Base-by-base conservation (phyloP, 2,797 vertebrate species). In the Lophotriccus pileatus region DNA sequence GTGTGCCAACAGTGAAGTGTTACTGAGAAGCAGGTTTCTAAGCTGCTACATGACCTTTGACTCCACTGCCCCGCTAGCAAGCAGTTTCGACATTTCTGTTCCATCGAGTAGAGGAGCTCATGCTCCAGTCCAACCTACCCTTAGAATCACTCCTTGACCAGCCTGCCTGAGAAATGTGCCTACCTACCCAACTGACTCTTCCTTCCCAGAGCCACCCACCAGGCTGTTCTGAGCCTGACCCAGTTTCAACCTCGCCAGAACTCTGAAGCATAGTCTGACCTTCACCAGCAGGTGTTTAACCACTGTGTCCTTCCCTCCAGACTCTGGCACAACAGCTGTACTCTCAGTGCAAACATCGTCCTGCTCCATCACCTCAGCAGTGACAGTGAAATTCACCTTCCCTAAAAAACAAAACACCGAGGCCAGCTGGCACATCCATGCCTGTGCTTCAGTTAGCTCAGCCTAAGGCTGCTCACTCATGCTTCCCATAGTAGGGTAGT, bases 261-360 rank as follows among this genome's bases (percentile, higher is more conserved):
- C 46, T 46, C 30, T 39, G 66, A 78, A 68, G 53, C 12, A 25
- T 36, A 77, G 34, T 85, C 97, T 96, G 87, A 98, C 96, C 95
- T 97, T 97, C 87, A 97, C 97, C 60, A 97, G 82, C 28, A 98
- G 85, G 36, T 95, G 55, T 87, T 96, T 97, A 79, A 96, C 88
- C 69, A 97, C 83, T 3, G 76, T 95, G 80, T 97, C 97, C 36
- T 95, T 96, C 67, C 24, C 58, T 86, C 97, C 97, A 2, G 73
- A 95, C 62, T 75, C 58, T 18, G 97, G 97, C 58, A 97, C 62
- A 77, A 93, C 76, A 12, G 79, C 66, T 34, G 56, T 56, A 32
- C 1, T 43, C 39, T 77, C 85, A 1, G 9, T 55, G 83, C 97
- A 98, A 60, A 92, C 53, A 34, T 72, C 92, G 43, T 53, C 50